Percentiles rank a stretch among this genome's conserved stretches.
Evolutionary conservation across 1,140 invertebrate genomes (phyloP).

Genomic region (Rhagoletis pomonella): DNA sequence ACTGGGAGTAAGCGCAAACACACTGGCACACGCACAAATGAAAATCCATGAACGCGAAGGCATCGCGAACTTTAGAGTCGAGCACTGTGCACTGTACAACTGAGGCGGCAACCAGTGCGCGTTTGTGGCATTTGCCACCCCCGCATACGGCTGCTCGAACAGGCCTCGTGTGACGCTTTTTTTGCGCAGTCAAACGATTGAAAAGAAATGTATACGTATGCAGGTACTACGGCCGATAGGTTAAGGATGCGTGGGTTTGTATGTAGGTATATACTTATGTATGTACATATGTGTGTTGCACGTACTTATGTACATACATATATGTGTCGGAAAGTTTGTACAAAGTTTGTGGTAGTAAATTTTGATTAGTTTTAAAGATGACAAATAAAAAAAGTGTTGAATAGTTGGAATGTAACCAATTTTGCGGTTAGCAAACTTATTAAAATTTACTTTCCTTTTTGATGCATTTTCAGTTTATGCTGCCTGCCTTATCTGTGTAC

Average conservation of each 20-base stretch:
- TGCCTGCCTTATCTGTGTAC: too few relatives aligned
- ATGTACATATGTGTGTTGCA: background rate
- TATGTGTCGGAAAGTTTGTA: too few relatives aligned
- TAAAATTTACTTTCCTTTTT: too few relatives aligned
- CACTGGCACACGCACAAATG: background rate
- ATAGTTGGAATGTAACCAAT: too few relatives aligned
- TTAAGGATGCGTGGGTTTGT: background rate
- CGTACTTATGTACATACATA: background rate
- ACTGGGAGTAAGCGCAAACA: background rate
- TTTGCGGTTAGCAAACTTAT: too few relatives aligned
- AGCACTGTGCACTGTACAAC: conserved; percentile 5
- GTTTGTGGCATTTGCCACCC: conserved; percentile 46
- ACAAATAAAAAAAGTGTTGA: too few relatives aligned
- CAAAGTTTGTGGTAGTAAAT: too few relatives aligned
- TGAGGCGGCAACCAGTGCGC: conserved; percentile 24
- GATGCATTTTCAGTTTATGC: too few relatives aligned
- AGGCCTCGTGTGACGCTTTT: conserved; percentile 19
- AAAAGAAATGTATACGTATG: conserved; percentile 45
- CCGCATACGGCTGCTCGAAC: background rate
- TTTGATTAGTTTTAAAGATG: too few relatives aligned
- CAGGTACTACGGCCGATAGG: background rate
- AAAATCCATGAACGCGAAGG: conserved; percentile 4
- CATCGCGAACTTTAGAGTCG: conserved; percentile 2
- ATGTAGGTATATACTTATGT: background rate
- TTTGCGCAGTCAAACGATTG: conserved; percentile 34